phyloP scores from a whole-genome alignment of 2,888 invertebrate species.

The Cancer borealis region DNA sequence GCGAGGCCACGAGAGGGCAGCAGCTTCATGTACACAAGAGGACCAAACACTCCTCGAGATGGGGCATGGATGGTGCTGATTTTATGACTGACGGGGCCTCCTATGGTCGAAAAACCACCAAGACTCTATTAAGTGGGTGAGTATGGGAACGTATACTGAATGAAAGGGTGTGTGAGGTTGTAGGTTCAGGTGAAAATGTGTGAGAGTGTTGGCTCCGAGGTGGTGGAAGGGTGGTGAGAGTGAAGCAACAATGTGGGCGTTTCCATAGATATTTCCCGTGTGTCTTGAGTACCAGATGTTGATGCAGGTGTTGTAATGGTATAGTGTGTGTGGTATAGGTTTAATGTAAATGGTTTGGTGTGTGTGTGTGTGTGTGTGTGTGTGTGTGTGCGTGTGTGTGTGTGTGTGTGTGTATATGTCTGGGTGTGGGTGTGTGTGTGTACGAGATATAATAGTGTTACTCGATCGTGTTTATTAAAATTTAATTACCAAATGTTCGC shows the following conservation, averaged over 20 bases:
- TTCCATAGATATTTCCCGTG: neutral
- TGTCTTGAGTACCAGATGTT: neutral
- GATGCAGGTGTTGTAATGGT: neutral
- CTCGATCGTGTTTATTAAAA: no score
- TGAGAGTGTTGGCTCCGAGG: slow-evolving; percentile 11
- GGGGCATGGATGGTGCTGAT: slow-evolving; percentile 36
- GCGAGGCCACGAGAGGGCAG: slow-evolving; percentile 59
- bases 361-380: neutral
- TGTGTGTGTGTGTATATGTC: neutral
- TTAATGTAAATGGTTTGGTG: no score
- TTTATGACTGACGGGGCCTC: slow-evolving; percentile 49
- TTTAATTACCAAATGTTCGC: no score
- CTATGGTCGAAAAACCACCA: neutral
- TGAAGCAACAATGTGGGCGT: slow-evolving; percentile 55
- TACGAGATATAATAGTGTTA: no score
- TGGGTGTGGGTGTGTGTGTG: neutral
- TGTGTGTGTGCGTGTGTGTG: neutral
- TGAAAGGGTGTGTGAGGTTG: neutral
- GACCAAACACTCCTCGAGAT: slow-evolving; percentile 13
- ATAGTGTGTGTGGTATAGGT: neutral
- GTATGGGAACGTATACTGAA: neutral
- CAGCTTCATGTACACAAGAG: slow-evolving; percentile 66
- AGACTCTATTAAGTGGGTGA: slow-evolving; percentile 30
- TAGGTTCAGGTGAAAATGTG: neutral
- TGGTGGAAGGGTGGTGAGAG: neutral